Evolutionary conservation across 92 coral and sea anemone genomes (phyloP).

Genomic region (Umimayanthus chanpuru): DNA sequence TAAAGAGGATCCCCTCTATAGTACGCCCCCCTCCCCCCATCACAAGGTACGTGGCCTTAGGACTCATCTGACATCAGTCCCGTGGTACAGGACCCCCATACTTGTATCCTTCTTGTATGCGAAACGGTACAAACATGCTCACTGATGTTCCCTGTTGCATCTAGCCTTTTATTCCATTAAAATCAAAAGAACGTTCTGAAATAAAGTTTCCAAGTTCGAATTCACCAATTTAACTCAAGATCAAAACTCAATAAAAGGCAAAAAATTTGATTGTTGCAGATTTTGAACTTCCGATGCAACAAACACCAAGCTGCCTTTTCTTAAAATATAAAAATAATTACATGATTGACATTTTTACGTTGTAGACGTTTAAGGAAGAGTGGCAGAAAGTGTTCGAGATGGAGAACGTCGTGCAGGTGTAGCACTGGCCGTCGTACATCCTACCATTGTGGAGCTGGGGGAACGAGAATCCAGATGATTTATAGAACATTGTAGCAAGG

Average conservation of each 20-base stretch:
- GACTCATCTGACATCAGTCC: no score
- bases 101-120: no score
- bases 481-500: neutral
- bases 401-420: constrained; percentile 37
- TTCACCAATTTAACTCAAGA: no score
- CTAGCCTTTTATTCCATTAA: neutral
- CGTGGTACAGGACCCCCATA: neutral
- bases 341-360: neutral
- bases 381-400: constrained; percentile 69
- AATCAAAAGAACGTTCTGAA: no score
- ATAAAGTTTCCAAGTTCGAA: no score
- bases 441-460: neutral
- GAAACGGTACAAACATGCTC: neutral
- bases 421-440: neutral
- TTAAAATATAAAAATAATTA: no score
- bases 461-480: neutral
- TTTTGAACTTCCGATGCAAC: no score
- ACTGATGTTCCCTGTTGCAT: neutral
- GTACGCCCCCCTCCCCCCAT: neutral
- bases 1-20: neutral
- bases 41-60: neutral
- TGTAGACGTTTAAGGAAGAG: constrained; percentile 66
- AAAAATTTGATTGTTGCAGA: no score
- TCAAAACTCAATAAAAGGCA: no score
- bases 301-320: no score